Evolutionary conservation across 2,888 invertebrate genomes (phyloP).

Genomic region (Chrysodeixis includens): DNA sequence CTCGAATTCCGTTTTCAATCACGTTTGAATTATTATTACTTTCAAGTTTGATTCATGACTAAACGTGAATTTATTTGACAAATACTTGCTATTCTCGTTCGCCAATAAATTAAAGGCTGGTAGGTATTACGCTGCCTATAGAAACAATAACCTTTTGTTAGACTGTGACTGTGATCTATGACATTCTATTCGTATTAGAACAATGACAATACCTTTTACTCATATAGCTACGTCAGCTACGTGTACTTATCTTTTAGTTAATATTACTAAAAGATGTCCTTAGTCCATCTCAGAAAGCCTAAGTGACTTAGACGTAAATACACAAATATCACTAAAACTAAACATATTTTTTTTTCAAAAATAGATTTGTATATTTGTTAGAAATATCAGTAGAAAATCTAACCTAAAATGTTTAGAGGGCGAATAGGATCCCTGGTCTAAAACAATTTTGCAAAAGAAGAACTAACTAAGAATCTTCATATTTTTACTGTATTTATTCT

Average conservation of each 20-base stretch:
- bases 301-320: too few relatives aligned
- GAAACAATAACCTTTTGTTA: constrained; percentile 24
- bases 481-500: not conserved
- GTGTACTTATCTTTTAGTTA: not conserved
- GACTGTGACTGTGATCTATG: constrained; percentile 2
- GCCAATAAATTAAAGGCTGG: not conserved
- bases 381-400: too few relatives aligned
- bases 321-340: too few relatives aligned
- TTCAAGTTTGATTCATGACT: not conserved
- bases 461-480: not conserved
- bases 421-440: too few relatives aligned
- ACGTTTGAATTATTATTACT: too few relatives aligned
- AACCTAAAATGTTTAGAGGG: too few relatives aligned
- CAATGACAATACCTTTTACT: constrained; percentile 26
- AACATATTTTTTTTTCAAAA: too few relatives aligned
- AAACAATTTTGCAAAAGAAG: too few relatives aligned
- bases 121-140: not conserved
- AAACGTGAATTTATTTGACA: not conserved
- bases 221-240: not conserved
- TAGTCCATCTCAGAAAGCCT: too few relatives aligned
- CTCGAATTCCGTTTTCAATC: too few relatives aligned
- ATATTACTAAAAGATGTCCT: too few relatives aligned
- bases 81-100: not conserved
- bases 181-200: constrained; percentile 24
- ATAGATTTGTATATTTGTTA: too few relatives aligned